Conservation (phyloP, 2,113 vertebrate species). For the Odontophorus gujanensis region DNA sequence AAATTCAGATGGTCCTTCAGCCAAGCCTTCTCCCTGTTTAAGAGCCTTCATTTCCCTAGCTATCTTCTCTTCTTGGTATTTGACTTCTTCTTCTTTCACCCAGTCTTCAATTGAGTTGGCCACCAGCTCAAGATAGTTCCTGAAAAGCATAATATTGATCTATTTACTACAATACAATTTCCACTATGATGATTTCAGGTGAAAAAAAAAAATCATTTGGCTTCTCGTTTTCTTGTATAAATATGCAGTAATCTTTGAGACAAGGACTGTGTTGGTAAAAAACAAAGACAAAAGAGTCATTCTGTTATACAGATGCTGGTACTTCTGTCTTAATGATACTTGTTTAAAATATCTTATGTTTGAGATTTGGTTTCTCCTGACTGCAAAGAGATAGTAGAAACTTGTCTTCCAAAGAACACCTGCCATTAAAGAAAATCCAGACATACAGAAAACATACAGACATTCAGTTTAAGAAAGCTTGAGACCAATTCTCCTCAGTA, state of each 20-base stretch:
- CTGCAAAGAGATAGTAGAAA: background rate
- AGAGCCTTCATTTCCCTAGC: constrained; percentile 59
- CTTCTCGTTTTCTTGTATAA: background rate
- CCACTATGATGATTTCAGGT: background rate
- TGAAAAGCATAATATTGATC: constrained; percentile 27
- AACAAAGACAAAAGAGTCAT: too few relatives aligned
- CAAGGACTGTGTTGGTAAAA: background rate
- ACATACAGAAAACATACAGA: background rate
- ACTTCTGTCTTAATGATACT: background rate
- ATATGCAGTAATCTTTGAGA: background rate
- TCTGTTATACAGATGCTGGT: background rate
- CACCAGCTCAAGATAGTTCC: constrained; percentile 90
- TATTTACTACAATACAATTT: background rate
- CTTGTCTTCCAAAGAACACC: background rate
- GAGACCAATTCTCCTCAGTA: background rate
- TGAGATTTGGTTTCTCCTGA: background rate
- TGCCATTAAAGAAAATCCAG: background rate
- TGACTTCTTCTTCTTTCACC: constrained; percentile 83
- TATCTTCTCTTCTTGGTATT: constrained; percentile 76
- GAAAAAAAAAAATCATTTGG: background rate
- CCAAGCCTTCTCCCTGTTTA: background rate
- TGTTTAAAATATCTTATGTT: background rate
- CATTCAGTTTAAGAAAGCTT: background rate
- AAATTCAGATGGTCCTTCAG: constrained; percentile 15
- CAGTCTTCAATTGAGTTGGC: constrained; percentile 83